These are phyloP conservation scores for Lepidocolaptes lacrymiger DNA, from an alignment of 2,797 vertebrate genomes.

Conservation along the genomic window DNA sequence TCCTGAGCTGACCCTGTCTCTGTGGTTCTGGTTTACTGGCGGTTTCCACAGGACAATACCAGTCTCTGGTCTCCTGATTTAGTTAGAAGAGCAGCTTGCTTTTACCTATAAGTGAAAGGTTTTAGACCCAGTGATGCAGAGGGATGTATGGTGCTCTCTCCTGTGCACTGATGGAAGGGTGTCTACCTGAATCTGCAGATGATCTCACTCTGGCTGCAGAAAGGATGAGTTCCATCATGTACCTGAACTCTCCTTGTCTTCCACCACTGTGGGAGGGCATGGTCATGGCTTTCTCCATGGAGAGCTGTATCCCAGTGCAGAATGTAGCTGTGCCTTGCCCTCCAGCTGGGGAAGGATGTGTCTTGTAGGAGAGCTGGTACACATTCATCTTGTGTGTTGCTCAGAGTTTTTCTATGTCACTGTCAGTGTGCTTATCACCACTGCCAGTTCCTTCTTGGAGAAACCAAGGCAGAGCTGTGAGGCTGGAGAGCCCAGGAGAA, in stretches of 20 bases:
- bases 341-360: rapidly evolving
- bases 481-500: background rate
- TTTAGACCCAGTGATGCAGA: background rate
- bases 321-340: background rate
- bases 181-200: background rate
- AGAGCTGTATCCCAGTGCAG: background rate
- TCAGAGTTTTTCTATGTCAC: background rate
- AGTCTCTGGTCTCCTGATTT: background rate
- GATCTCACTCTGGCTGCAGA: background rate
- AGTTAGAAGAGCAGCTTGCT: background rate
- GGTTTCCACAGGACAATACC: background rate
- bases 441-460: background rate
- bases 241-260: background rate
- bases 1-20: background rate
- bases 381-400: rapidly evolving
- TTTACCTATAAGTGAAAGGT: background rate
- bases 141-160: background rate
- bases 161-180: rapidly evolving
- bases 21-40: background rate
- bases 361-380: background rate
- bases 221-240: background rate
- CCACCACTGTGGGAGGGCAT: rapidly evolving
- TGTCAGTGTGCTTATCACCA: background rate
- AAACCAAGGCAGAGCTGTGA: background rate
- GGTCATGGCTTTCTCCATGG: rapidly evolving